Evolutionary conservation across 2,113 vertebrate species (phyloP).

Genomic region (Urocynchramus pylzowi): DNA sequence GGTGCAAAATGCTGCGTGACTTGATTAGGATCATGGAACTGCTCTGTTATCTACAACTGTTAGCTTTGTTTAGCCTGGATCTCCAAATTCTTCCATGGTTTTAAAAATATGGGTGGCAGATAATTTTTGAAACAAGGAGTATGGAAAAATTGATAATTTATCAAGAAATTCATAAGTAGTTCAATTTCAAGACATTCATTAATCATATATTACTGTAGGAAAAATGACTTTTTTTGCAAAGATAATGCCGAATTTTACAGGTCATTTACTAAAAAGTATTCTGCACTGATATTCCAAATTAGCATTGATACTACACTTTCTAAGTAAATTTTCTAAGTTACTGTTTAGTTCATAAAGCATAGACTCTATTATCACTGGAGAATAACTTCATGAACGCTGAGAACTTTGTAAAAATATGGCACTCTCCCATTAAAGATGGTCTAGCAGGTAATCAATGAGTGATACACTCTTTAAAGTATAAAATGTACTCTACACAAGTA

Average conservation of each 20-base stretch:
- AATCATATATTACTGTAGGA: not conserved
- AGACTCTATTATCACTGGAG: not conserved
- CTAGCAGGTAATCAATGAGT: not conserved
- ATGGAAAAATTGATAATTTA: not conserved
- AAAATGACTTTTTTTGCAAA: not conserved
- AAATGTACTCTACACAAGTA: not conserved
- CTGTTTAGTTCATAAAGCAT: not conserved
- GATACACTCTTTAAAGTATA: not conserved
- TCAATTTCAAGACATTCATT: not conserved
- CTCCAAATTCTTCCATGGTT: not conserved
- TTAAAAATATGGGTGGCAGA: not conserved
- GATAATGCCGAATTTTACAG: not conserved
- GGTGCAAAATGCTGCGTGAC: not conserved
- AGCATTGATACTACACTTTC: not conserved
- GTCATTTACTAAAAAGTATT: not conserved
- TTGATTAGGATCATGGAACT: not conserved
- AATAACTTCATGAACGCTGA: not conserved
- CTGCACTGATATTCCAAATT: not conserved
- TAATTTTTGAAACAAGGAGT: not conserved
- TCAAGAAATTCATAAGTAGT: not conserved
- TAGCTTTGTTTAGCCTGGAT: not conserved
- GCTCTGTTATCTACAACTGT: not conserved
- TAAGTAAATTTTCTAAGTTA: not conserved
- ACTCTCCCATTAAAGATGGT: not conserved
- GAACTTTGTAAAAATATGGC: not conserved